phyloP scores from a whole-genome alignment of 2,797 vertebrate genomes.

The Lagocephalus sceleratus region DNA sequence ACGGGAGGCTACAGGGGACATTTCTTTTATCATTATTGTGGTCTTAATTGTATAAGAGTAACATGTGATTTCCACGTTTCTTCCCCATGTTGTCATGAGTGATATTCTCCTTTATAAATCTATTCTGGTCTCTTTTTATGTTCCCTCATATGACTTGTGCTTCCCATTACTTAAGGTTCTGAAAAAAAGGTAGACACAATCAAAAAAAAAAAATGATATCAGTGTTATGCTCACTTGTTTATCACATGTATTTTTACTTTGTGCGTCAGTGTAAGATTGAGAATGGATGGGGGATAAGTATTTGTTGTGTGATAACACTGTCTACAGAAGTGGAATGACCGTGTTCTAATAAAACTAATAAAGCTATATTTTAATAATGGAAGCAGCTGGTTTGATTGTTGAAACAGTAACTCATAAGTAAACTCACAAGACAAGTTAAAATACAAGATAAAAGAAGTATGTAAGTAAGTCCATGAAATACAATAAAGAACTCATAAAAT shows the following conservation, averaged over 20 bases:
- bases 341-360: constrained; percentile 66
- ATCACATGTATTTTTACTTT: constrained; percentile 31
- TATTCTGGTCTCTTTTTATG: constrained; percentile 20
- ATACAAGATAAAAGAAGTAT: too few species aligned
- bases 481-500: too few species aligned
- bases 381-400: constrained; percentile 26
- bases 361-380: constrained; percentile 77
- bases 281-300: constrained; percentile 10
- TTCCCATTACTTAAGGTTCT: constrained; percentile 9
- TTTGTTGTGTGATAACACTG: constrained; percentile 38
- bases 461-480: too few species aligned
- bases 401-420: too few species aligned
- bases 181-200: constrained; percentile 13
- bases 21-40: constrained; percentile 33
- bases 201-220: constrained; percentile 16
- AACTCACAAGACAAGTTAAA: too few species aligned
- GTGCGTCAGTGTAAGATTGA: constrained; percentile 37
- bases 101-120: constrained; percentile 25
- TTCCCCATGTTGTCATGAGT: constrained; percentile 20
- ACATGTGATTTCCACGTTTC: constrained; percentile 30
- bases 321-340: constrained; percentile 45
- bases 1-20: constrained; percentile 25
- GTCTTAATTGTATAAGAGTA: constrained; percentile 29
- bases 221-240: constrained; percentile 40
- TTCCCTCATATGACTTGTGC: constrained; percentile 6